Conservation (phyloP, 2,888 invertebrate species). For the Formica aserva region DNA sequence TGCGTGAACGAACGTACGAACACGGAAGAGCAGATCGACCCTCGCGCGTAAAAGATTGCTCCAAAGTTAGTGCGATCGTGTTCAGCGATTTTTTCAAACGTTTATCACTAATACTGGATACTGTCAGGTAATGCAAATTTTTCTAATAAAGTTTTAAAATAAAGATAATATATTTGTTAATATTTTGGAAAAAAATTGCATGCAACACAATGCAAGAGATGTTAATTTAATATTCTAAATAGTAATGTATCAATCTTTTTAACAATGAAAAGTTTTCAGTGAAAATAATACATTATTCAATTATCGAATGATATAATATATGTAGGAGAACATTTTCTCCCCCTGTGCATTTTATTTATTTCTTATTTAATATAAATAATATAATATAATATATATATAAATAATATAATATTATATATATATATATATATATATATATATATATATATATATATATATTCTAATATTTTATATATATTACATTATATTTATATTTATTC, state of each 20-base stretch:
- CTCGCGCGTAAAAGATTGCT: background rate
- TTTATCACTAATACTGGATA: background rate
- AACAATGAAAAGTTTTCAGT: background rate
- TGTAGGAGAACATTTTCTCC: background rate
- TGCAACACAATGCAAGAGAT: background rate
- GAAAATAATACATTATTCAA: background rate
- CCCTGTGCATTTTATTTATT: background rate
- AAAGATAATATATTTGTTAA: background rate
- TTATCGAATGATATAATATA: background rate
- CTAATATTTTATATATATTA: background rate
- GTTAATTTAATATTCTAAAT: background rate
- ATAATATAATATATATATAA: background rate
- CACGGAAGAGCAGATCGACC: background rate
- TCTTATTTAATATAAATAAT: background rate
- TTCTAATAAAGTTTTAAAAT: background rate
- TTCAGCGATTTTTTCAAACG: conserved; percentile 8
- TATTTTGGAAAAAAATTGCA: background rate
- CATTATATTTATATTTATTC: background rate
- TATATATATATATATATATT: too few species aligned
- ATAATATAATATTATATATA: background rate
- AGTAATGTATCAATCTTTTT: background rate
- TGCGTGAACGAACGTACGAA: conserved; percentile 15
- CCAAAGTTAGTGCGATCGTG: background rate
- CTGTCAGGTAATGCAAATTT: conserved; percentile 32
- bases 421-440: too few species aligned